Percentiles rank a stretch among this genome's conserved stretches.
Evolutionary conservation across 1,140 invertebrate species (phyloP).

Genomic region (Tetraneura akinire): DNA sequence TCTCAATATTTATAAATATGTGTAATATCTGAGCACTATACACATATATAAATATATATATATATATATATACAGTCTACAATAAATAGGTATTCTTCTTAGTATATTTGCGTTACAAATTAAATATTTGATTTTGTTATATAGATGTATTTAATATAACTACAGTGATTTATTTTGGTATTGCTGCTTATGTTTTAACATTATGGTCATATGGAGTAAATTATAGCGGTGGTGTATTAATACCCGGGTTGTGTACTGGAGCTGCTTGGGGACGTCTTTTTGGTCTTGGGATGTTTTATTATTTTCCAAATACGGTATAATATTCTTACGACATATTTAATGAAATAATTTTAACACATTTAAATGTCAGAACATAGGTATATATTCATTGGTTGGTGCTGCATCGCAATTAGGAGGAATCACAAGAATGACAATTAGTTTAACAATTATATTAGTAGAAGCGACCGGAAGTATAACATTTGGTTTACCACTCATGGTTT

Average conservation of each 20-base stretch:
- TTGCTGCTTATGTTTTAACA: slow-evolving; percentile 78
- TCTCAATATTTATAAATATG: too few species aligned
- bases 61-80: too few species aligned
- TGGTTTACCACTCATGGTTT: slow-evolving; percentile 85
- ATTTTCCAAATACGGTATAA: slow-evolving; percentile 62
- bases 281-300: slow-evolving; percentile 59
- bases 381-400: slow-evolving; percentile 95
- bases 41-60: too few species aligned
- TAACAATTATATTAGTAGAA: slow-evolving; percentile 95
- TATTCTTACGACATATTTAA: slow-evolving; percentile 66
- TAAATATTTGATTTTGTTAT: not conserved
- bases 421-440: slow-evolving; percentile 94
- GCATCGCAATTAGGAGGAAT: slow-evolving; percentile 98
- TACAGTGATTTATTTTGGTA: slow-evolving; percentile 80
- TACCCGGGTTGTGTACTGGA: slow-evolving; percentile 91
- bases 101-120: too few species aligned
- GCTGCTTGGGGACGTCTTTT: slow-evolving; percentile 94
- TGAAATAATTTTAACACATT: slow-evolving; percentile 60
- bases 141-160: slow-evolving; percentile 67
- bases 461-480: slow-evolving; percentile 94
- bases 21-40: too few species aligned
- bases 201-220: slow-evolving; percentile 92
- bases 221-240: slow-evolving; percentile 95
- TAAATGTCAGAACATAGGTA: slow-evolving; percentile 81
- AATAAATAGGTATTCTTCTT: too few species aligned